Percentiles rank a stretch among this genome's conserved stretches.
Conservation (phyloP, 2,113 vertebrate species). For the Callipepla squamata region DNA sequence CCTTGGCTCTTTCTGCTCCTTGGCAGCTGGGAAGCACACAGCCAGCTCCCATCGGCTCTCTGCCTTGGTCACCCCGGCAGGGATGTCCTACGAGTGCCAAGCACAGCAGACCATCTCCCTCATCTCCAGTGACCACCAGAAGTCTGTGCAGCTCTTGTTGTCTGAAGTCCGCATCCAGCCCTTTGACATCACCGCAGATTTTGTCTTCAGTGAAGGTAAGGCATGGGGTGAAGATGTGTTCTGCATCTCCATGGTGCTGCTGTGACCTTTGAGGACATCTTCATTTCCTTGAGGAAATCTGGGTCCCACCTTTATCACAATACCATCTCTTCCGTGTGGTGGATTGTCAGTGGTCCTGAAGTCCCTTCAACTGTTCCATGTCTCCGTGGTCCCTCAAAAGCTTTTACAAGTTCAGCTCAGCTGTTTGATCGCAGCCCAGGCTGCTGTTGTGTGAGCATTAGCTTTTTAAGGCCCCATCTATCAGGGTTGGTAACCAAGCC, state of each 20-base stretch:
- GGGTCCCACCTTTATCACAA: not conserved
- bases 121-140: constrained; percentile 92
- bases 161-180: constrained; percentile 93
- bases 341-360: not conserved
- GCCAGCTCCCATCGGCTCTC: constrained; percentile 89
- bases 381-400: not conserved
- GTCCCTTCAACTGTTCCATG: not conserved
- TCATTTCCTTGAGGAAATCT: not conserved
- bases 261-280: accelerated
- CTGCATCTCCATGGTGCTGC: accelerated
- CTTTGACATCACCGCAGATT: constrained; percentile 94
- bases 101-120: constrained; percentile 92
- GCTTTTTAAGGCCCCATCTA: not conserved
- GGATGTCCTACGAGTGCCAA: constrained; percentile 88
- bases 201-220: constrained; percentile 95
- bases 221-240: not conserved
- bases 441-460: accelerated
- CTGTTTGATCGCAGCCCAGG: not conserved
- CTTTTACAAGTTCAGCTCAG: not conserved
- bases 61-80: constrained; percentile 90
- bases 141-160: constrained; percentile 87
- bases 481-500: not conserved
- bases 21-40: constrained; percentile 89
- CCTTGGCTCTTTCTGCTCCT: constrained; percentile 3
- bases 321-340: not conserved